Conservation (phyloP, 2,113 vertebrate species). For the Crotalus viridis region DNA sequence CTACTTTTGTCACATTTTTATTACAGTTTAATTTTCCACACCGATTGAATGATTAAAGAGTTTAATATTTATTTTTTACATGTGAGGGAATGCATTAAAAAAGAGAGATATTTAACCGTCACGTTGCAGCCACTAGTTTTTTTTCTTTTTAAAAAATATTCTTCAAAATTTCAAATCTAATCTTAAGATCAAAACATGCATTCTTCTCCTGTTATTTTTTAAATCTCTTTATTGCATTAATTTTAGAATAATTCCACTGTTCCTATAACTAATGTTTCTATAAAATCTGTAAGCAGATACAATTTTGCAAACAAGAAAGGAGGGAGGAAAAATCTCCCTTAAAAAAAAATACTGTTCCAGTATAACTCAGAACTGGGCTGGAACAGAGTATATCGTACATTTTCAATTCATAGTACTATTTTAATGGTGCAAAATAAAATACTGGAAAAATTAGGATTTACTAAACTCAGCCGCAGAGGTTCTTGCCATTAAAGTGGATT, state of each 20-base stretch:
- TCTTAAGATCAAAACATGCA: background rate
- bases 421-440: background rate
- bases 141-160: background rate
- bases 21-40: background rate
- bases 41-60: slow-evolving; percentile 1
- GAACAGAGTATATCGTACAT: background rate
- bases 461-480: slow-evolving; percentile 25
- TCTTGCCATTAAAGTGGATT: background rate
- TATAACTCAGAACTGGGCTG: background rate
- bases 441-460: background rate
- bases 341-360: background rate
- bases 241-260: background rate
- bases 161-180: background rate
- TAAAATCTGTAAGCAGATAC: slow-evolving; percentile 15
- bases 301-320: background rate
- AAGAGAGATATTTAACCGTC: background rate
- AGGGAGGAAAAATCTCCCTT: slow-evolving; percentile 7
- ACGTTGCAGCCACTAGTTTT: background rate
- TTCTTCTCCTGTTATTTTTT: slow-evolving; percentile 9
- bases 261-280: background rate
- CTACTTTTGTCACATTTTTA: background rate
- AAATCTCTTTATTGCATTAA: background rate
- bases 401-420: background rate
- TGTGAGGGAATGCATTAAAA: background rate
- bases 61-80: background rate